phyloP scores from a whole-genome alignment of 35 echinoderm and acorn worm species.

The Eucidaris tribuloides region DNA sequence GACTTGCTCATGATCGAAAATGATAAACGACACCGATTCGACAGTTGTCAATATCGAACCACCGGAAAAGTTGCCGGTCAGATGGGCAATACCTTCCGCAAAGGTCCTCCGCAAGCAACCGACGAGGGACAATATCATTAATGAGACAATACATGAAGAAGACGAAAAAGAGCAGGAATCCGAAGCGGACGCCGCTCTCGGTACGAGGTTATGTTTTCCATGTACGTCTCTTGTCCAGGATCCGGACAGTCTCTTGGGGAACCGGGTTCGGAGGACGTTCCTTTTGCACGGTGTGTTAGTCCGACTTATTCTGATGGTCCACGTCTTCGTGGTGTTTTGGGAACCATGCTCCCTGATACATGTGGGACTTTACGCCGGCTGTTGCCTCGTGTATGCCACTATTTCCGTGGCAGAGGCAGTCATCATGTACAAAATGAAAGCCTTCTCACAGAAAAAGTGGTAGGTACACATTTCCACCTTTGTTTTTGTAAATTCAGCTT shows the following conservation, averaged over 20 bases:
- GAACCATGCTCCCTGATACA: not conserved
- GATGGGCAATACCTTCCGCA: not conserved
- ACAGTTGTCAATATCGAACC: too few species aligned
- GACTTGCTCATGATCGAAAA: too few species aligned
- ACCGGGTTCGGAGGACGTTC: not conserved
- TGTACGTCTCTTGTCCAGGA: not conserved
- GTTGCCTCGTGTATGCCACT: not conserved
- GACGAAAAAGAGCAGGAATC: not conserved
- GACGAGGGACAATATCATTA: not conserved
- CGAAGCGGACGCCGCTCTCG: not conserved
- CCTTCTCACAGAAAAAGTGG: not conserved
- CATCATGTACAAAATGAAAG: constrained; percentile 1
- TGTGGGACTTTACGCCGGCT: not conserved
- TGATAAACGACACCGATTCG: too few species aligned
- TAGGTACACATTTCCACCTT: not conserved
- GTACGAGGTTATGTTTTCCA: not conserved
- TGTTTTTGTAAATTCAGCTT: too few species aligned
- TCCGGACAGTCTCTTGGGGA: too few species aligned
- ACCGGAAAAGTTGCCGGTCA: not conserved
- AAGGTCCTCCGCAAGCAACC: not conserved
- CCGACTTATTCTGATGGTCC: not conserved
- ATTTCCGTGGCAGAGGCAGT: not conserved
- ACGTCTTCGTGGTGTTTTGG: not conserved
- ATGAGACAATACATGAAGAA: not conserved
- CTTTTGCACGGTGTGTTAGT: not conserved